phyloP scores from a whole-genome alignment of 2,888 invertebrate genomes.

The Calliphora vomitoria region DNA sequence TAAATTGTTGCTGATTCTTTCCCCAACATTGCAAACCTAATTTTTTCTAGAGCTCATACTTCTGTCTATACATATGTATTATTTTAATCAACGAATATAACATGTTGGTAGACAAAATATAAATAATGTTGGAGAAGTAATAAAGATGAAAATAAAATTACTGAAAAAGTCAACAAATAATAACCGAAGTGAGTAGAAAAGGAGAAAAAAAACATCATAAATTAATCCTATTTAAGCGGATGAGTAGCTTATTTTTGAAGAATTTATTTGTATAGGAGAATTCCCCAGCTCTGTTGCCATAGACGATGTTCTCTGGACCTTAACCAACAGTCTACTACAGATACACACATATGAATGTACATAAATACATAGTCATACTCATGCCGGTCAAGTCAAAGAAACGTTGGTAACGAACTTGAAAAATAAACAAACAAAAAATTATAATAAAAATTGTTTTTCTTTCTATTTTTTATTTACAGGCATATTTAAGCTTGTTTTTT shows the following conservation, averaged over 20 bases:
- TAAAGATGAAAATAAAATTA: slow-evolving; percentile 33
- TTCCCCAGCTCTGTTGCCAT: background rate
- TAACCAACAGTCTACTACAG: slow-evolving; percentile 12
- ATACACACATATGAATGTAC: background rate
- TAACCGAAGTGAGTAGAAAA: slow-evolving; percentile 37
- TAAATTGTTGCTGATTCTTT: too few relatives aligned
- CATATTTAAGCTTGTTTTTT: background rate
- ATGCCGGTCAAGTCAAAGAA: slow-evolving; percentile 1
- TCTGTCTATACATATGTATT: background rate
- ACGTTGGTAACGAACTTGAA: slow-evolving; percentile 52
- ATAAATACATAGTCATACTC: background rate
- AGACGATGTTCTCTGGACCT: background rate
- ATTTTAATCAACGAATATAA: slow-evolving; percentile 26
- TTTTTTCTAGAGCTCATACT: background rate
- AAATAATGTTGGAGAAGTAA: slow-evolving; percentile 48
- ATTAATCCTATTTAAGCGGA: slow-evolving; percentile 82
- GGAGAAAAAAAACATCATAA: slow-evolving; percentile 79
- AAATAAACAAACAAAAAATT: slow-evolving; percentile 4
- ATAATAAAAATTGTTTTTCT: slow-evolving; percentile 9
- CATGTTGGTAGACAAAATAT: slow-evolving; percentile 63
- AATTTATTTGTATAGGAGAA: slow-evolving; percentile 42
- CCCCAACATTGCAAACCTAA: background rate
- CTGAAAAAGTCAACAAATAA: slow-evolving; percentile 23
- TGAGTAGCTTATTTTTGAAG: slow-evolving; percentile 81
- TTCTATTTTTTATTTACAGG: background rate